Evolutionary conservation across 2,113 vertebrate species (phyloP).

Genomic region (cattle (Bos taurus)): ARS-UCD2.0 NC_037344.1:41461501-41462000

Average conservation of each 20-base stretch:
- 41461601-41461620: neutral
- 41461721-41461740: neutral
- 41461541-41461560: neutral
- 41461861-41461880: neutral
- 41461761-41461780: neutral
- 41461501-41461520: neutral
- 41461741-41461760: neutral
- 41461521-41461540: neutral
- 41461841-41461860: neutral
- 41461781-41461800: neutral
- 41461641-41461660: neutral
- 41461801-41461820: neutral
- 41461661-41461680: neutral
- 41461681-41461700: neutral
- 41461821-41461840: neutral
- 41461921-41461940: neutral
- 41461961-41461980: neutral
- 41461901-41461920: neutral
- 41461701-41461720: neutral
- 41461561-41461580: neutral
- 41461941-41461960: neutral
- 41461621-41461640: neutral
- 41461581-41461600: neutral
- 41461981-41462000: neutral
- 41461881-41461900: neutral